phyloP scores from a whole-genome alignment of 2,113 vertebrate species.

The Pagrus major region DNA sequence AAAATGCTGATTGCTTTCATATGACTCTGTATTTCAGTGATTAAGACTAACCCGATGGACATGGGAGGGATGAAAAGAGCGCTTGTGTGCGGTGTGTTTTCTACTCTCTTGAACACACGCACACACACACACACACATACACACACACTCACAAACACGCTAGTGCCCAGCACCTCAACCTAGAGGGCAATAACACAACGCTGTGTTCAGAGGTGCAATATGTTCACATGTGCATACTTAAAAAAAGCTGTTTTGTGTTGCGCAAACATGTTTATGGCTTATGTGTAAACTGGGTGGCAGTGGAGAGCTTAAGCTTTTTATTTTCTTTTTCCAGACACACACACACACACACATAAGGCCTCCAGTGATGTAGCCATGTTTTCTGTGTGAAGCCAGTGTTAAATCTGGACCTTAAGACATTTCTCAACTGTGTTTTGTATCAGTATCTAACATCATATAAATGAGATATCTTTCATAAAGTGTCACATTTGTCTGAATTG shows the following conservation, averaged over 20 bases:
- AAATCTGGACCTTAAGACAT: slow-evolving; percentile 70
- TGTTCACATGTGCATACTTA: slow-evolving; percentile 76
- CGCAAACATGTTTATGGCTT: slow-evolving; percentile 77
- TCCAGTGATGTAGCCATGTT: slow-evolving; percentile 75
- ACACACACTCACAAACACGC: slow-evolving; percentile 56
- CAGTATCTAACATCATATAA: slow-evolving; percentile 68
- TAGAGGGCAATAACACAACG: slow-evolving; percentile 53
- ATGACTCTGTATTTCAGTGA: slow-evolving; percentile 72
- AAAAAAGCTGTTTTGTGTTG: slow-evolving; percentile 73
- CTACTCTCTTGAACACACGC: slow-evolving; percentile 30
- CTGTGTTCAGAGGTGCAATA: slow-evolving; percentile 65
- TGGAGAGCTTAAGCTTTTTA: slow-evolving; percentile 54
- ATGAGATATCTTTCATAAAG: slow-evolving; percentile 60
- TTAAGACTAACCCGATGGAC: slow-evolving; percentile 66
- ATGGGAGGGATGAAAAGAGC: slow-evolving; percentile 59
- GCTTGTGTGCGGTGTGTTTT: slow-evolving; percentile 46
- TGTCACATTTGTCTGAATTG: slow-evolving; percentile 74
- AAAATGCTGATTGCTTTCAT: slow-evolving; percentile 72
- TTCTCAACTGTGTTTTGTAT: slow-evolving; percentile 79
- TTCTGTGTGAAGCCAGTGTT: slow-evolving; percentile 72
- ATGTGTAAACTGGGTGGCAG: slow-evolving; percentile 67
- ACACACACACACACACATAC: slow-evolving; percentile 25
- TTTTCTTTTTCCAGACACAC: slow-evolving; percentile 14
- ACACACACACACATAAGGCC: slow-evolving; percentile 38
- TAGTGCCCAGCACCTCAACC: slow-evolving; percentile 65